Evolutionary conservation across 2,888 invertebrate genomes (phyloP).

Genomic region (Willowsia nigromaculata): DNA sequence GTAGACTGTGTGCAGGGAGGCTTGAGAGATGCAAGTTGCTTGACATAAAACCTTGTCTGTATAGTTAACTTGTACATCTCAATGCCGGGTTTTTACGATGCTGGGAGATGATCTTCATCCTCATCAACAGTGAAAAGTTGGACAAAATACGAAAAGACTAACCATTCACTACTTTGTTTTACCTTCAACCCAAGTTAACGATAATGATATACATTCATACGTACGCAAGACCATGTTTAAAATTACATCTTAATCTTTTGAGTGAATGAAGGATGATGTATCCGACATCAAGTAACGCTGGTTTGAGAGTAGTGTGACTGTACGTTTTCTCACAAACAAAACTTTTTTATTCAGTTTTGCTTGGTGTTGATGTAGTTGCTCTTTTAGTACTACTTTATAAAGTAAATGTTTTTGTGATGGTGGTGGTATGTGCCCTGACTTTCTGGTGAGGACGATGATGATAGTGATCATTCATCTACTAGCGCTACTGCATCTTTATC

Average conservation of each 20-base stretch:
- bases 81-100: neutral
- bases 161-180: neutral
- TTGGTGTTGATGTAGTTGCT: neutral
- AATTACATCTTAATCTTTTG: constrained; percentile 54
- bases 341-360: neutral
- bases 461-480: neutral
- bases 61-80: neutral
- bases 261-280: constrained; percentile 30
- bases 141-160: neutral
- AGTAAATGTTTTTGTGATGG: neutral
- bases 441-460: constrained; percentile 34
- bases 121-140: neutral
- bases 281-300: neutral
- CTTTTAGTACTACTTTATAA: neutral
- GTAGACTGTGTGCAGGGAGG: neutral
- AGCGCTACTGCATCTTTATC: constrained; percentile 53
- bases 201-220: neutral
- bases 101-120: neutral
- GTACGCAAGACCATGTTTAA: neutral
- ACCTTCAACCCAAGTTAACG: neutral
- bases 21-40: neutral
- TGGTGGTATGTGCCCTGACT: neutral
- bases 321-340: neutral
- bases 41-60: neutral
- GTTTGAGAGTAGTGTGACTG: neutral